Evolutionary conservation across 1,140 invertebrate species (phyloP), one percentile per base, ranked within the genome.

Genomic region (Papilio polytes): DNA sequence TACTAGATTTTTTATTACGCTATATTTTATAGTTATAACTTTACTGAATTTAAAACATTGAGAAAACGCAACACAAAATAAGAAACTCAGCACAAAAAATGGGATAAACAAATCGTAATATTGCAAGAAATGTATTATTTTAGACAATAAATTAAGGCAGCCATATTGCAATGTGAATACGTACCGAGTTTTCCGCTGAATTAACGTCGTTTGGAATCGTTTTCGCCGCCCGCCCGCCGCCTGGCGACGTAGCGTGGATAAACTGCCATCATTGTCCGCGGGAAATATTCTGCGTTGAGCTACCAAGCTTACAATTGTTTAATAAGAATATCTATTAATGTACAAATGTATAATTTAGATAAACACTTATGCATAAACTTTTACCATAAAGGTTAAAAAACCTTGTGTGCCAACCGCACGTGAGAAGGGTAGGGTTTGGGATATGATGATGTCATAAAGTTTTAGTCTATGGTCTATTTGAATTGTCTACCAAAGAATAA

Each of bases 181-280:
- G 76, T n/a, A 63, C 46, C 13, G 56, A 63, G 82, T 86, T 88
- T 85, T 87, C 84, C 87, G 88, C 87, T 85, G 82, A 88, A 90
- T 89, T 87, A 89, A 87, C 83, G 85, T 87, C 86, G 85, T 88
- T 88, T 85, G 82, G 81, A 85, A 86, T 83, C 66, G 82, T 81
- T 78, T 80, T 80, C 51, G 73, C 20, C 63, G 79, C 73, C 8
- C 70, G 72, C 10, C 63, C 80, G 81, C 26, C 78, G 72, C 10
- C 63, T 80, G 81, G 48, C 73, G 72, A 74, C 80, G 82, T 73
- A 80, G 78, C 84, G 78, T 86, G 90, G 85, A 91, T 92, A 89
- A 91, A 90, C 90, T 81, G 88, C 87, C 80, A 92, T 92, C 84
- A 92, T 90, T 89, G 85, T 83, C 81, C 81, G 85, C 79, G 80